Conservation (phyloP, 2,113 vertebrate species). For the Phalacrocorax aristotelis region DNA sequence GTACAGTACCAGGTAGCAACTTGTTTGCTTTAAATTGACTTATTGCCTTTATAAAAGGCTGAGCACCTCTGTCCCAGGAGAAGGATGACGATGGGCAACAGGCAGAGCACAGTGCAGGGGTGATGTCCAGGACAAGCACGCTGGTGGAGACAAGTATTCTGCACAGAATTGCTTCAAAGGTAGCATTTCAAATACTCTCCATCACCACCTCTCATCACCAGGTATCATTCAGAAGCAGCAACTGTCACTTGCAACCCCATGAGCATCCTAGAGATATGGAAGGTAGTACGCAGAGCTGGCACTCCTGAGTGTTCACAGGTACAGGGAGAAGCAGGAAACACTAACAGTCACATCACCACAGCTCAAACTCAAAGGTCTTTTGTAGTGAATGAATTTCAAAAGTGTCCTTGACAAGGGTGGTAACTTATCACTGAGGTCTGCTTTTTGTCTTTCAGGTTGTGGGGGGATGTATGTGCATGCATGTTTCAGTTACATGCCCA, state of each 20-base stretch:
- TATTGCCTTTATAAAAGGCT: background rate
- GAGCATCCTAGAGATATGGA: background rate
- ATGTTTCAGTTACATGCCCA: background rate
- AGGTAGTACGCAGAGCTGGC: background rate
- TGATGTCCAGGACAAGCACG: background rate
- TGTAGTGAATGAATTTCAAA: background rate
- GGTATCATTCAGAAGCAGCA: background rate
- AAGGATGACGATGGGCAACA: background rate
- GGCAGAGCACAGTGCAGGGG: background rate
- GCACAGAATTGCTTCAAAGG: background rate
- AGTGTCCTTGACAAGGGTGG: background rate
- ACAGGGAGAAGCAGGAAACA: background rate
- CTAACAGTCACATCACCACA: background rate
- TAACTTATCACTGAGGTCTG: background rate
- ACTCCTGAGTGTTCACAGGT: background rate
- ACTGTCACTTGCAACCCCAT: background rate
- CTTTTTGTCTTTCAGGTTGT: background rate
- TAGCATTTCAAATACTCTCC: background rate
- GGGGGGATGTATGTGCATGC: fast-evolving
- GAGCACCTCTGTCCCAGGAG: background rate
- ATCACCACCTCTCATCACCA: background rate
- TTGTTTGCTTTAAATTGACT: background rate
- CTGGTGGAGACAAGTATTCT: background rate
- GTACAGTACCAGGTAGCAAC: background rate
- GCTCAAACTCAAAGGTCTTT: background rate